phyloP scores from a whole-genome alignment of 2,113 vertebrate species.

The Hemiscyllium ocellatum region DNA sequence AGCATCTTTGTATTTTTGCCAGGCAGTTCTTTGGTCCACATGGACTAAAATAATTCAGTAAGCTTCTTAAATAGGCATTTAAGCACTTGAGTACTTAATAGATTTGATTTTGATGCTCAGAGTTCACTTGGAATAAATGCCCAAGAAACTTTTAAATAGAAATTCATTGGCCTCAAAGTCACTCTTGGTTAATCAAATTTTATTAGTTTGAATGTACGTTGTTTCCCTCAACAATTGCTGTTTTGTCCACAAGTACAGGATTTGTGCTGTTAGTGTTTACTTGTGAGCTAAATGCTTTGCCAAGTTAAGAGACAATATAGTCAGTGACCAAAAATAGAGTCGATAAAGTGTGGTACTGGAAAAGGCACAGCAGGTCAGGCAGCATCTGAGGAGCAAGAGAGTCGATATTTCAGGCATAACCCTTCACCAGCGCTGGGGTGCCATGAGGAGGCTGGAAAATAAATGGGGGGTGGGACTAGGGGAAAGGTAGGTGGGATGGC shows the following conservation, averaged over 20 bases:
- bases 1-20: neutral
- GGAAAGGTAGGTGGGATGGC: too few relatives aligned
- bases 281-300: neutral
- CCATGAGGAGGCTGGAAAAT: too few relatives aligned
- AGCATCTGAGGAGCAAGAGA: too few relatives aligned
- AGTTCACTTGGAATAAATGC: neutral
- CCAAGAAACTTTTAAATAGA: neutral
- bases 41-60: neutral
- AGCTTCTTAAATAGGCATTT: neutral
- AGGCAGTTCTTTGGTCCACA: neutral
- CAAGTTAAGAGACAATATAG: too few relatives aligned
- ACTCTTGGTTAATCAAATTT: neutral
- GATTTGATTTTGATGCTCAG: neutral
- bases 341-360: too few relatives aligned
- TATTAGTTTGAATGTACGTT: neutral
- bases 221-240: neutral
- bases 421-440: too few relatives aligned
- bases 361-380: too few relatives aligned
- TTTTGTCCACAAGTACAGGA: neutral
- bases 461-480: too few relatives aligned
- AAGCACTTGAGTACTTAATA: neutral
- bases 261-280: neutral
- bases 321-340: too few relatives aligned
- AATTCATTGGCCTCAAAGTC: neutral
- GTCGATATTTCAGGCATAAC: too few relatives aligned